phyloP scores from a whole-genome alignment of 2,888 invertebrate species.

The Zygaena filipendulae region DNA sequence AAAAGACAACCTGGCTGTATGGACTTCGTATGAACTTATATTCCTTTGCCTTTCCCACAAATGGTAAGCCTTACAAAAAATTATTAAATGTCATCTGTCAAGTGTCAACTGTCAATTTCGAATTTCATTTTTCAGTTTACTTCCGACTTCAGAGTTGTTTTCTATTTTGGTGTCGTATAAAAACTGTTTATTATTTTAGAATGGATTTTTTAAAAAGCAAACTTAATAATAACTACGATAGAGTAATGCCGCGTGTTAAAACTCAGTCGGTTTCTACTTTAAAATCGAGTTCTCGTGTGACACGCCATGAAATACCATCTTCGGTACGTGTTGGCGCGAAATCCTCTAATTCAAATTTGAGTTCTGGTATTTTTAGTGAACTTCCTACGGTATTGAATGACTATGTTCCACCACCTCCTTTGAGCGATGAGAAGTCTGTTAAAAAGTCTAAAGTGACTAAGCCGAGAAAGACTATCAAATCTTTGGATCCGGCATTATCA shows the following conservation, averaged over 20 bases:
- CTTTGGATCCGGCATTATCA: constrained; percentile 36
- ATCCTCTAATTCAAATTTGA: constrained; percentile 36
- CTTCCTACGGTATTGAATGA: constrained; percentile 47
- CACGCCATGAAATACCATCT: constrained; percentile 35
- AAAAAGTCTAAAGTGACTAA: constrained; percentile 34
- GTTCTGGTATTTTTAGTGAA: constrained; percentile 36
- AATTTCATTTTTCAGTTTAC: too few relatives aligned
- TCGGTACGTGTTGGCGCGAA: constrained; percentile 44
- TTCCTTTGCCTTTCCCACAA: too few relatives aligned
- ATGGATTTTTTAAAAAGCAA: too few relatives aligned
- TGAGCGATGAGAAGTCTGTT: constrained; percentile 21
- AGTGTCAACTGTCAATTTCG: too few relatives aligned
- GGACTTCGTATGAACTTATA: too few relatives aligned
- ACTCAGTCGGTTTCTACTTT: constrained; percentile 28
- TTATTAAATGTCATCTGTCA: too few relatives aligned
- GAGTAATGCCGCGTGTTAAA: constrained; percentile 48
- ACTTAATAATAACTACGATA: constrained; percentile 30
- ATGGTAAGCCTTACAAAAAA: too few relatives aligned
- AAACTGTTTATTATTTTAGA: too few relatives aligned
- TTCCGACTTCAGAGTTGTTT: too few relatives aligned
- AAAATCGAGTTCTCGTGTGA: constrained; percentile 34
- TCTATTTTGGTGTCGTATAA: too few relatives aligned
- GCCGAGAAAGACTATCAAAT: constrained; percentile 45
- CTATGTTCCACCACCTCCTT: constrained; percentile 28
- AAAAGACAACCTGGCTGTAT: too few relatives aligned